These are phyloP conservation scores for Epinotia nisella DNA, from an alignment of 2,888 invertebrate genomes.

Conservation along the genomic window DNA sequence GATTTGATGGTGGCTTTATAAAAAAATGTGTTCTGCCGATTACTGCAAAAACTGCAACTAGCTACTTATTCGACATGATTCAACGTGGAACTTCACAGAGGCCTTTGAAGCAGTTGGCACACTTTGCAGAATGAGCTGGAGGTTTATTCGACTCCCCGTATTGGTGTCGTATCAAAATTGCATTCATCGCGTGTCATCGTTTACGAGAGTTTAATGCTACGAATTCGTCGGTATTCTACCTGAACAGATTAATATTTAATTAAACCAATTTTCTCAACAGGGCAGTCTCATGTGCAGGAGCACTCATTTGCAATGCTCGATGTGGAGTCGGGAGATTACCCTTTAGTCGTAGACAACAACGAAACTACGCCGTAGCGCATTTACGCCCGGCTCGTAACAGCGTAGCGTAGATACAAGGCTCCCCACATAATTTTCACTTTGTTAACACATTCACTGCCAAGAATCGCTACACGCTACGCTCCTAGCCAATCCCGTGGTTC, in stretches of 20 bases:
- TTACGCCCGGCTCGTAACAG: conserved; percentile 14
- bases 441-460: too few species aligned
- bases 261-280: not conserved
- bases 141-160: not conserved
- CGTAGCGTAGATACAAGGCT: not conserved
- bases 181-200: not conserved
- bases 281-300: not conserved
- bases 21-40: not conserved
- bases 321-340: not conserved
- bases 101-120: conserved; percentile 9
- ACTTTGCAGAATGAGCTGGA: conserved; percentile 3
- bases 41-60: conserved; percentile 2
- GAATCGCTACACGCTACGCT: too few species aligned
- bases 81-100: conserved; percentile 13
- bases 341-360: conserved; percentile 2
- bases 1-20: not conserved
- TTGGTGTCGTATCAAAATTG: not conserved
- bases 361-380: conserved; percentile 30
- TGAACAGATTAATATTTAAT: not conserved
- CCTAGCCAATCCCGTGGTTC: too few species aligned
- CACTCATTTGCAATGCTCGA: not conserved
- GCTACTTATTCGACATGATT: conserved; percentile 10
- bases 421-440: too few species aligned
- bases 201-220: too few species aligned
- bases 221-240: not conserved